Conservation (phyloP, 2,888 invertebrate species). For the Pterostichus madidus region DNA sequence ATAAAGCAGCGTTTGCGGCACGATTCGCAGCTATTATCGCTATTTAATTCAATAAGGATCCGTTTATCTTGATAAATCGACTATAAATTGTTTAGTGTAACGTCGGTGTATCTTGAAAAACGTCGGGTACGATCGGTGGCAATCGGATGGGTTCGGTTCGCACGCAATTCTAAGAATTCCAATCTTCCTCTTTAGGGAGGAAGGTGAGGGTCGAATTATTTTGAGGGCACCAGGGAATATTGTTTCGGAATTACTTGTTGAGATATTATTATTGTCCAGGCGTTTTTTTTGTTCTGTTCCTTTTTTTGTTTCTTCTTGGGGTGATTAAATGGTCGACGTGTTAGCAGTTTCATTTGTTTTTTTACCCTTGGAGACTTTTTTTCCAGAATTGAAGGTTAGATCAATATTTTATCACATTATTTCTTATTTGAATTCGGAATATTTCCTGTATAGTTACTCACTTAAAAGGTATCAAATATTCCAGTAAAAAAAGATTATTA, state of each 20-base stretch:
- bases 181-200: constrained; percentile 46
- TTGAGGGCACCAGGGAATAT: constrained; percentile 56
- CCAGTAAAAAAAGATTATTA: no score
- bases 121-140: constrained; percentile 39
- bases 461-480: no score
- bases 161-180: constrained; percentile 59
- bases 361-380: background rate
- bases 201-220: constrained; percentile 52
- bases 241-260: constrained; percentile 62
- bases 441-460: background rate
- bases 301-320: constrained; percentile 23
- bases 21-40: constrained; percentile 73
- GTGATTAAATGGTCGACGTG: constrained; percentile 40
- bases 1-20: constrained; percentile 54
- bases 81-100: constrained; percentile 75
- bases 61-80: constrained; percentile 75
- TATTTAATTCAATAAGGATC: constrained; percentile 76
- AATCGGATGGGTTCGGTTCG: constrained; percentile 52
- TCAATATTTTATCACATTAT: constrained; percentile 30
- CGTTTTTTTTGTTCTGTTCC: constrained; percentile 32
- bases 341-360: constrained; percentile 50
- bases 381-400: constrained; percentile 20
- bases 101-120: constrained; percentile 67
- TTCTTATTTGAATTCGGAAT: background rate
- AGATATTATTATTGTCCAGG: constrained; percentile 47